Percentiles rank a stretch among this genome's conserved stretches.
These are phyloP conservation scores for Boulengeromyrus knoepffleri DNA, from an alignment of 2,113 vertebrate species.

Conservation along the genomic window DNA sequence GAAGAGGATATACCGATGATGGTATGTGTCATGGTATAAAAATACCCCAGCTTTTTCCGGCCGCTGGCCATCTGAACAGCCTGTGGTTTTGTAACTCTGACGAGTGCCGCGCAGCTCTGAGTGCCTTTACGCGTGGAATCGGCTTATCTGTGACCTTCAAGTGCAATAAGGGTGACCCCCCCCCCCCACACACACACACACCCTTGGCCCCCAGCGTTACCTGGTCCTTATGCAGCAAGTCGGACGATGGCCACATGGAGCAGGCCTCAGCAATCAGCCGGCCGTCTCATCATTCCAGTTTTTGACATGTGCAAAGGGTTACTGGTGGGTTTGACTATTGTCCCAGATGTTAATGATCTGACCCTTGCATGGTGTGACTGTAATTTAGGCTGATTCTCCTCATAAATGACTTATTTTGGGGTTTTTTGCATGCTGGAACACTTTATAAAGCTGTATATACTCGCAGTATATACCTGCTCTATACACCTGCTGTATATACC, in stretches of 20 bases:
- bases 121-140: neutral
- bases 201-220: neutral
- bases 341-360: neutral
- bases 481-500: no score
- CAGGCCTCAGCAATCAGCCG: neutral
- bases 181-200: neutral
- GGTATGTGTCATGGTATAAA: neutral
- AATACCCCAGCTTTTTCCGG: neutral
- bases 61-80: neutral
- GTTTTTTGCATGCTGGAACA: neutral
- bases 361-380: neutral
- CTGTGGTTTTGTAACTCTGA: neutral
- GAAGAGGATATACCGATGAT: neutral
- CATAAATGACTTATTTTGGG: neutral
- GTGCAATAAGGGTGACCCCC: neutral
- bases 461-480: no score
- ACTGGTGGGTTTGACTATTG: neutral
- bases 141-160: neutral
- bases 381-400: neutral
- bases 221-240: neutral
- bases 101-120: neutral
- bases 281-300: neutral
- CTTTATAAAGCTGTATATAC: neutral
- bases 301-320: neutral
- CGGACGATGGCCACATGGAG: neutral